Evolutionary conservation across 2,888 invertebrate species (phyloP).

Genomic region (Noctua fimbriata): DNA sequence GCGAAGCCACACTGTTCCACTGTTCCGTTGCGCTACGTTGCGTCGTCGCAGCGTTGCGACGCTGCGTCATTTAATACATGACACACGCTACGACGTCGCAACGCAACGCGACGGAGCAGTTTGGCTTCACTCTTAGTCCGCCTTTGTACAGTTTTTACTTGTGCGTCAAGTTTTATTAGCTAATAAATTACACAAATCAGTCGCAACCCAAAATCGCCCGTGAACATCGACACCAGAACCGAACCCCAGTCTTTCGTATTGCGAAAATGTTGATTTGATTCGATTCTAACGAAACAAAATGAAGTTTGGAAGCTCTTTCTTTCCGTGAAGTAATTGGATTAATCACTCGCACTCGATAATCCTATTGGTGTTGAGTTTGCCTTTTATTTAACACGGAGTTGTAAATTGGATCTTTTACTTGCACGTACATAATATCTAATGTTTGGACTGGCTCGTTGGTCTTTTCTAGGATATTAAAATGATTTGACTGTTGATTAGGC

Average conservation of each 20-base stretch:
- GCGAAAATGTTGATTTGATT: constrained; percentile 73
- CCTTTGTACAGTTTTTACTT: too few relatives aligned
- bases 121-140: too few relatives aligned
- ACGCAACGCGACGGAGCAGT: too few relatives aligned
- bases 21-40: too few relatives aligned
- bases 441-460: background rate
- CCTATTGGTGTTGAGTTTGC: constrained; percentile 54
- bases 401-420: constrained; percentile 43
- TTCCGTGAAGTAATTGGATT: constrained; percentile 72
- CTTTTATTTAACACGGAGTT: constrained; percentile 52
- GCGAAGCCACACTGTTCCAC: too few relatives aligned
- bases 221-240: constrained; percentile 5
- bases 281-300: constrained; percentile 69
- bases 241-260: constrained; percentile 44
- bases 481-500: too few relatives aligned
- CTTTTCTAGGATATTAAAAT: background rate
- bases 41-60: too few relatives aligned
- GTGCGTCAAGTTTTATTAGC: too few relatives aligned
- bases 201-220: constrained; percentile 40
- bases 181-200: background rate
- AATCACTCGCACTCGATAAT: constrained; percentile 68
- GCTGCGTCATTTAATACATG: too few relatives aligned
- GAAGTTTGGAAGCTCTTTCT: constrained; percentile 71
- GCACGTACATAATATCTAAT: background rate
- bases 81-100: too few relatives aligned